Percentiles rank a stretch among this genome's conserved stretches.
phyloP scores from a whole-genome alignment of 2,797 vertebrate species.

The Spheniscus humboldti region DNA sequence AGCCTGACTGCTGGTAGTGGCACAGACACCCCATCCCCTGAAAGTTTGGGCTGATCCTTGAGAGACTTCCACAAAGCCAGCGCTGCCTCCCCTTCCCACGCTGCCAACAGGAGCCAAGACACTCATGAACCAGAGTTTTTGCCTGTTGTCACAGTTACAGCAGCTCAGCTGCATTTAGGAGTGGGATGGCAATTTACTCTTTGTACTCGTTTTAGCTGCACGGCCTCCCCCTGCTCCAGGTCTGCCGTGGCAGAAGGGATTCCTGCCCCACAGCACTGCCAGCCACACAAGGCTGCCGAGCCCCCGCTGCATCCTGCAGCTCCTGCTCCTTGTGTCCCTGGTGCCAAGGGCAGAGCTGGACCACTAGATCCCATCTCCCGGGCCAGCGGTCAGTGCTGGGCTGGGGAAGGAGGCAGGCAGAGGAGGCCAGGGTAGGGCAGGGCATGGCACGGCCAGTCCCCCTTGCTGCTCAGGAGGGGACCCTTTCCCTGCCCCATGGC shows the following conservation, averaged over 20 bases:
- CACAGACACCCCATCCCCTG: neutral
- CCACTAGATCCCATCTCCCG: neutral
- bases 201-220: neutral
- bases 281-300: neutral
- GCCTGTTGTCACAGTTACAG: slow-evolving; percentile 56
- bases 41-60: neutral
- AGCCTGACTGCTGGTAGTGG: neutral
- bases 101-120: neutral
- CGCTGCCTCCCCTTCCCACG: neutral
- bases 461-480: neutral
- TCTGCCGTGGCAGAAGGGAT: neutral
- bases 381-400: accelerated
- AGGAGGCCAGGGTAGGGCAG: neutral
- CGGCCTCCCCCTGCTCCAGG: neutral
- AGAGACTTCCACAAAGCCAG: neutral
- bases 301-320: neutral
- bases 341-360: neutral
- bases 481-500: neutral
- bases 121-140: neutral
- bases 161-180: neutral
- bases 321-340: neutral
- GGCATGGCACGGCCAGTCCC: accelerated
- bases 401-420: neutral
- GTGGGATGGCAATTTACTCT: slow-evolving; percentile 40
- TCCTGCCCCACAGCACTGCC: neutral